Conservation (phyloP, 2,888 invertebrate genomes). For the Drosophila greeni region DNA sequence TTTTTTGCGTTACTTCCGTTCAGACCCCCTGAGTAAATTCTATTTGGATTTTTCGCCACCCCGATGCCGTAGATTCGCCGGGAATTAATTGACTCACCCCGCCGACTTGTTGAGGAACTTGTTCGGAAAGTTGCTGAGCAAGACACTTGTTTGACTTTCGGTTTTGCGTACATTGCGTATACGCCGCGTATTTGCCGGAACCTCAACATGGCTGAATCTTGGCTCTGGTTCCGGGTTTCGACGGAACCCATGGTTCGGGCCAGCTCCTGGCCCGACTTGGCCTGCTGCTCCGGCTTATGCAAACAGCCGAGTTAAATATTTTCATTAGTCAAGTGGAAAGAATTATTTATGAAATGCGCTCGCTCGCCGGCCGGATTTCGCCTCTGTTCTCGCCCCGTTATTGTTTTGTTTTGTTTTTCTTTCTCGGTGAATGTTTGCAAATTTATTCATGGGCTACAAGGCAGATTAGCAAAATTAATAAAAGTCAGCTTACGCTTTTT, state of each 20-base stretch:
- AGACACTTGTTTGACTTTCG: constrained; percentile 54
- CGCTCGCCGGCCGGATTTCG: constrained; percentile 30
- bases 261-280: neutral
- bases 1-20: constrained; percentile 18
- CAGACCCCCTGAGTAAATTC: constrained; percentile 20
- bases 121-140: constrained; percentile 40
- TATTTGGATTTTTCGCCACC: constrained; percentile 19
- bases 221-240: constrained; percentile 3
- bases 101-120: constrained; percentile 58
- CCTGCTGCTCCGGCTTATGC: constrained; percentile 42
- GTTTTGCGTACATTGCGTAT: constrained; percentile 57
- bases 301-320: constrained; percentile 61
- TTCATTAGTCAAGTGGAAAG: constrained; percentile 65
- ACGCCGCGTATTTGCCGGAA: constrained; percentile 44
- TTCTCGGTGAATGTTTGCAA: constrained; percentile 41
- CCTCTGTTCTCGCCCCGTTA: constrained; percentile 21
- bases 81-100: constrained; percentile 70
- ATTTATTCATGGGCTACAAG: constrained; percentile 59
- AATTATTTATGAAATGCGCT: constrained; percentile 59
- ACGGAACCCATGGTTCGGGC: neutral
- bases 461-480: constrained; percentile 63
- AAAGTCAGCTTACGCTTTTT: constrained; percentile 58
- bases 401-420: constrained; percentile 31
- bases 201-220: constrained; percentile 18
- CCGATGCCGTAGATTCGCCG: constrained; percentile 49